These are phyloP conservation scores for Caenorhabditis sp. DNA, from an alignment of 2,888 invertebrate species.

Conservation along the genomic window DNA sequence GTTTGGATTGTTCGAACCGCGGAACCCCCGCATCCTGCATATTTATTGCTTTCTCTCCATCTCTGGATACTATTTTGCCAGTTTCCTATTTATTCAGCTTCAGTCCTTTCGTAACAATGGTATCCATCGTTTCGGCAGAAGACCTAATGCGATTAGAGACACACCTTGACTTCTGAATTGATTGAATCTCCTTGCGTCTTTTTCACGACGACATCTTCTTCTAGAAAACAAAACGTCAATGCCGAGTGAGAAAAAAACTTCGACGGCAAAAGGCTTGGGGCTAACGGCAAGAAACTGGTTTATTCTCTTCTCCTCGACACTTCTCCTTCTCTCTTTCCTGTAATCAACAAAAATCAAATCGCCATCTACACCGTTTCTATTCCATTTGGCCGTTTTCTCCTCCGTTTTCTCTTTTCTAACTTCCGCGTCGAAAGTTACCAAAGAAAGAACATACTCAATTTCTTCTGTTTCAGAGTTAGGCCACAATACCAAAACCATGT, in stretches of 20 bases:
- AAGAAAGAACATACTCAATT: background rate
- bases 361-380: slow-evolving; percentile 47
- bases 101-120: slow-evolving; percentile 31
- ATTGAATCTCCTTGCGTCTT: slow-evolving; percentile 2
- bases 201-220: slow-evolving; percentile 8
- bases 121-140: slow-evolving; percentile 13
- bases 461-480: slow-evolving; percentile 29
- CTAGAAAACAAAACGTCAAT: slow-evolving; percentile 37
- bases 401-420: slow-evolving; percentile 2
- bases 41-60: background rate
- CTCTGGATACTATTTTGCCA: background rate
- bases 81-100: slow-evolving; percentile 56
- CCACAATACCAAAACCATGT: slow-evolving; percentile 44
- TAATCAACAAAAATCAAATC: slow-evolving; percentile 62
- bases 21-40: background rate
- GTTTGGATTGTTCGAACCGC: slow-evolving; percentile 13
- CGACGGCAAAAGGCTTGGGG: slow-evolving; percentile 24
- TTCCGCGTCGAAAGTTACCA: slow-evolving; percentile 20
- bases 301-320: slow-evolving; percentile 11
- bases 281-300: slow-evolving; percentile 50
- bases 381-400: background rate
- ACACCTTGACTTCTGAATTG: slow-evolving; percentile 40
- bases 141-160: slow-evolving; percentile 53
- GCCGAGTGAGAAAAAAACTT: slow-evolving; percentile 19
- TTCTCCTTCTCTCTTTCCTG: slow-evolving; percentile 20